These are phyloP conservation scores for Colinus virginianus DNA, from an alignment of 2,113 vertebrate genomes.

Conservation along the genomic window DNA sequence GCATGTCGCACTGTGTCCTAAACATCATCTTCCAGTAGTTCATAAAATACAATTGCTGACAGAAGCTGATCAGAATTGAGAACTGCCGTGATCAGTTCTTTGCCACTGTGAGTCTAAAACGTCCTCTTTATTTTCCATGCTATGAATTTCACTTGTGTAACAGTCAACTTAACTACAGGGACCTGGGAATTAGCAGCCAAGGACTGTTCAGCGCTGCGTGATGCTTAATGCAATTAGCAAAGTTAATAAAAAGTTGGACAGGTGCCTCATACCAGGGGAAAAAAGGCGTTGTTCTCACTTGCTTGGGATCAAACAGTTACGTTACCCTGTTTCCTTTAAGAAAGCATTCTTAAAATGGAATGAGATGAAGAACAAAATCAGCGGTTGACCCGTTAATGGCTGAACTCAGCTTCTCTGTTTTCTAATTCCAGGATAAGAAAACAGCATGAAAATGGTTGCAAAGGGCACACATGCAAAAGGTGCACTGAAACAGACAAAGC, in stretches of 20 bases:
- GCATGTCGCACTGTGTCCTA: background rate
- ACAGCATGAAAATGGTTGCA: background rate
- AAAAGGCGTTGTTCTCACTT: background rate
- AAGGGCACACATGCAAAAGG: background rate
- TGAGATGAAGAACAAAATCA: background rate
- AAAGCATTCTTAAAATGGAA: background rate
- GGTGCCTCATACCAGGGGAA: background rate
- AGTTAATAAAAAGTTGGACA: constrained; percentile 48
- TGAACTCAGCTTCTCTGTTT: constrained; percentile 1
- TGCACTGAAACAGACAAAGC: background rate
- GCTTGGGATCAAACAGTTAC: background rate
- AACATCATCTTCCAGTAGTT: constrained; percentile 1
- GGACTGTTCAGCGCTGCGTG: constrained; percentile 1
- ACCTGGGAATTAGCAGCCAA: constrained; percentile 26
- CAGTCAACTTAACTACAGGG: background rate
- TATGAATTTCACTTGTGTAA: constrained; percentile 8
- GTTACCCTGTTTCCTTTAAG: background rate
- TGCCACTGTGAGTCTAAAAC: background rate
- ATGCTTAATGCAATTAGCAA: constrained; percentile 56
- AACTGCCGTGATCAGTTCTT: background rate
- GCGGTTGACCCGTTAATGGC: background rate
- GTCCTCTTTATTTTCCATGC: background rate
- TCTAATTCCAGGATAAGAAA: constrained; percentile 29
- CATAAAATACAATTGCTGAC: background rate
- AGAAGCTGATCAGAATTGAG: constrained; percentile 5